A percentile compares a stretch with the other conserved stretches of the same genome.
Evolutionary conservation across 2,888 invertebrate species (phyloP).

Genomic region (Chromoteleia sp.): DNA sequence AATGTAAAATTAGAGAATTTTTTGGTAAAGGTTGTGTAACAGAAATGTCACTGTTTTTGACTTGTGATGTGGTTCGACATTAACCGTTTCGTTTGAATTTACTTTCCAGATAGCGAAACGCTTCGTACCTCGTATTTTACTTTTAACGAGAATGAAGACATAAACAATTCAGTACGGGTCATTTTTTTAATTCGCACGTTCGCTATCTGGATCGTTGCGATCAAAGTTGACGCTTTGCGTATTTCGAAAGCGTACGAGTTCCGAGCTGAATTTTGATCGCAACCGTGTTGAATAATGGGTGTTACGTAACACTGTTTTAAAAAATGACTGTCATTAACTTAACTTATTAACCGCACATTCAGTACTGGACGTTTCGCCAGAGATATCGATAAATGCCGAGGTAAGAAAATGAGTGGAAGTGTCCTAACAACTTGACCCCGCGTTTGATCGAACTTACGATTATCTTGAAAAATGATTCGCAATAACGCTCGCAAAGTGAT

Average conservation of each 20-base stretch:
- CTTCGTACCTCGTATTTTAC: background rate
- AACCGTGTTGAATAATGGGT: background rate
- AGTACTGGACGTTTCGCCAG: background rate
- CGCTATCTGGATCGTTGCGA: background rate
- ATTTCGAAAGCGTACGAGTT: no score
- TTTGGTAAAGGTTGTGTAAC: no score
- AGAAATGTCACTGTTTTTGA: slow-evolving; percentile 2
- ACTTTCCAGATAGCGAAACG: slow-evolving; percentile 4
- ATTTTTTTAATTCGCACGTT: slow-evolving; percentile 1
- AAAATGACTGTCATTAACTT: slow-evolving; percentile 1
- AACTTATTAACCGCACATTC: slow-evolving; percentile 30
- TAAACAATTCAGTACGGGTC: no score
- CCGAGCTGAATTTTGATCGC: background rate
- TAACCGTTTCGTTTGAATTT: slow-evolving; percentile 1
- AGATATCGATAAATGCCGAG: slow-evolving; percentile 11
- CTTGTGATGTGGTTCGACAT: background rate
- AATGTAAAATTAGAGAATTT: no score
- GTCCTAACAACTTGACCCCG: background rate
- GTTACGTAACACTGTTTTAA: background rate
- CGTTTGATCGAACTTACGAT: background rate
- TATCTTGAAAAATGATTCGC: background rate
- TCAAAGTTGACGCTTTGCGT: slow-evolving; percentile 5
- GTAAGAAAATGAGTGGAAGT: slow-evolving; percentile 30
- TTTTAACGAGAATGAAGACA: no score
- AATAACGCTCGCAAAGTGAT: no score